Evolutionary conservation across 1,140 invertebrate genomes (phyloP), one percentile per base, ranked within the genome.

Genomic region (Sitodiplosis mosellana): DNA sequence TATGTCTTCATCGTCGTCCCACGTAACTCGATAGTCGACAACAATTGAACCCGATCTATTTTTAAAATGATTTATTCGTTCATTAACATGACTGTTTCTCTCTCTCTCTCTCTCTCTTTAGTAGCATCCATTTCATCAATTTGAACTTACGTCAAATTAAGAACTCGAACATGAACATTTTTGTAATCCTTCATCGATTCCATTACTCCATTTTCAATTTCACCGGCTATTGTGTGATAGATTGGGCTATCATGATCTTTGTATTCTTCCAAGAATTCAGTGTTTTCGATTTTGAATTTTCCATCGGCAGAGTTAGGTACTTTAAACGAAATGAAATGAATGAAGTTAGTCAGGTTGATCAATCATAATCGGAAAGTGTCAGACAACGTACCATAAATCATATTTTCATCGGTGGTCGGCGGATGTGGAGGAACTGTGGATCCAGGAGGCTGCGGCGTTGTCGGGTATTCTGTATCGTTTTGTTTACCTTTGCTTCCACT

Each of bases 261-360:
- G 12, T 83, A 64, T 11, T 69, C 72, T 3, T 70, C 59, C 17
- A 69, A 65, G 60, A 74, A 83, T 38, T 73, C 62, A 47, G 78
- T 66, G 56, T 81, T 76, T 49, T 79, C 75, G 15, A 86, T 69
- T 42, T 62, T 74, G 12, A 83, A 54, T 56, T 75, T 68, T 8
- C 79, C 78, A 57, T 83, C 76, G 18, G 83, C 52, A 10, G 75
- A 74, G 56, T 73, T 65, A 47, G 80, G 76, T 49, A 83, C 78
- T 71, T 69, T 69, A 52, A 60, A 60, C 51, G 62, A 50, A 48
- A 15, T 21, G 5, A 21, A 6, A 38, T 18, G 4, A 18, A 37
- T 10, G 14, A 41, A 15, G 15, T 41, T 10, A 5, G 5, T 41
- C 14, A 8, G 33, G 7, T 14, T 10, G 38, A 41, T 10, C 38